Evolutionary conservation across 1,140 invertebrate species (phyloP).

Genomic region (Brachionus asplanchnoidis): DNA sequence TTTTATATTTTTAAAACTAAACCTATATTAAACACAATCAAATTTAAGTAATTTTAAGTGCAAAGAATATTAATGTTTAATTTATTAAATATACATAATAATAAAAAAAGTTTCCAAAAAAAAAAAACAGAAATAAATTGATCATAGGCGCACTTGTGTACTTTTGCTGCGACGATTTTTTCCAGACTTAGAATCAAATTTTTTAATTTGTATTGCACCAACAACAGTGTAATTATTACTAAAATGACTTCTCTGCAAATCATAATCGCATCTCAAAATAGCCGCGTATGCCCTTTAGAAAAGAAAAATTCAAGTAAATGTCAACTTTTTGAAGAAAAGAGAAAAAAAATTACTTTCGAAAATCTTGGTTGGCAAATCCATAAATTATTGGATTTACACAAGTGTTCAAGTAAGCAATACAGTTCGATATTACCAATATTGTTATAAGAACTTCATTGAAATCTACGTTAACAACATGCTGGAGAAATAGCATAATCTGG

Average conservation of each 20-base stretch:
- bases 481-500: constrained; percentile 63
- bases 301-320: neutral
- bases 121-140: neutral
- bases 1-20: no score
- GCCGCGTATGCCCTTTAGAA: constrained; percentile 19
- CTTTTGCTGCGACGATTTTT: neutral
- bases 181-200: neutral
- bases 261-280: constrained; percentile 23
- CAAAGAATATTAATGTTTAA: no score
- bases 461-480: constrained; percentile 50
- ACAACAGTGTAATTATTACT: constrained; percentile 9
- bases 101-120: no score
- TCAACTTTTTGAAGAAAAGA: neutral
- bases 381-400: constrained; percentile 45
- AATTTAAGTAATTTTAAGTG: no score
- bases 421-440: constrained; percentile 43
- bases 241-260: neutral
- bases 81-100: neutral
- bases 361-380: constrained; percentile 43
- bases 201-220: constrained; percentile 26
- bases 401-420: constrained; percentile 44
- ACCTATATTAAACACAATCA: no score
- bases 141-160: neutral
- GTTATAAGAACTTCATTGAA: constrained; percentile 18
- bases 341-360: constrained; percentile 30